These are phyloP conservation scores for Opisthograptis luteolata DNA, from an alignment of 2,888 invertebrate species.

Conservation along the genomic window DNA sequence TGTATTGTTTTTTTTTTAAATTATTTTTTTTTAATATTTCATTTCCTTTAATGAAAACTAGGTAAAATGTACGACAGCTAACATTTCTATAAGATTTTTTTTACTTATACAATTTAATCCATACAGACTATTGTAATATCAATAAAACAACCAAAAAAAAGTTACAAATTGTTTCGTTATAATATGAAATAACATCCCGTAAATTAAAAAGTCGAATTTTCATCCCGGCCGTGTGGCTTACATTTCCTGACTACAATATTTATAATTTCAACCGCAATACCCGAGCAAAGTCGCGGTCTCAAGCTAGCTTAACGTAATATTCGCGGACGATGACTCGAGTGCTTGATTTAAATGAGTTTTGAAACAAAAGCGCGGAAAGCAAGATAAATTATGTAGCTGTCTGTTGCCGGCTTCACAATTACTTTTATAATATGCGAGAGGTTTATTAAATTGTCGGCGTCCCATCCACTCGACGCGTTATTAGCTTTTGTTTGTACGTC, in stretches of 20 bases:
- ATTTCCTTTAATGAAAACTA: not conserved
- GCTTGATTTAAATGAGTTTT: conserved; percentile 31
- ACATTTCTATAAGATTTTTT: no score
- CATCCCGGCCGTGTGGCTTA: no score
- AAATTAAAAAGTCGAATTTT: no score
- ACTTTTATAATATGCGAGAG: conserved; percentile 23
- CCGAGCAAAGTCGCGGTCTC: not conserved
- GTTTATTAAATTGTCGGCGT: conserved; percentile 26
- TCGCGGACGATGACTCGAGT: conserved; percentile 6
- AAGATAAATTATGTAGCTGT: conserved; percentile 26
- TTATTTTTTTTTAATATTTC: not conserved
- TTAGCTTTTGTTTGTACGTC: conserved; percentile 7
- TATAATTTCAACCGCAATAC: not conserved
- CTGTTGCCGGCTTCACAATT: conserved; percentile 16
- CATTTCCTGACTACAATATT: no score
- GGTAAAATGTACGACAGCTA: no score
- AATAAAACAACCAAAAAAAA: no score
- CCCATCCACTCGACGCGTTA: conserved; percentile 5
- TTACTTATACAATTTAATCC: no score
- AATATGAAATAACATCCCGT: no score
- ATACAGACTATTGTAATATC: no score
- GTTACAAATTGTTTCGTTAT: no score
- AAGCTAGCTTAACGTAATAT: not conserved
- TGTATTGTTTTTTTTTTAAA: not conserved
- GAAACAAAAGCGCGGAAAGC: conserved; percentile 29